A percentile compares a stretch with the other conserved stretches of the same genome.
Evolutionary conservation across 2,797 vertebrate genomes (phyloP).

Genomic region (Spondyliosoma cantharus): DNA sequence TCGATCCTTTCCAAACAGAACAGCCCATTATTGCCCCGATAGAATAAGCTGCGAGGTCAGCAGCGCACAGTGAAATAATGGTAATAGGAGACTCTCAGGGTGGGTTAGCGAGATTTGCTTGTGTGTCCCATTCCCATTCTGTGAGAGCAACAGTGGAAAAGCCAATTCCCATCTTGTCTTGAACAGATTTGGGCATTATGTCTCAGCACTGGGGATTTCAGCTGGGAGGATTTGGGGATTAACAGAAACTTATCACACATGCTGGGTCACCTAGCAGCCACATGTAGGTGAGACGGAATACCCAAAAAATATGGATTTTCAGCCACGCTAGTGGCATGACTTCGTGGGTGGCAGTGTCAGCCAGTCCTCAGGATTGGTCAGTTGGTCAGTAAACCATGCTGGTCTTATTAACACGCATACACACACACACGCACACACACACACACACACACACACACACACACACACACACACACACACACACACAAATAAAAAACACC

Average conservation of each 20-base stretch:
- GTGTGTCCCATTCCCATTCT: slow-evolving; percentile 59
- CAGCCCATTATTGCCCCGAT: slow-evolving; percentile 41
- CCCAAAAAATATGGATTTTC: slow-evolving; percentile 34
- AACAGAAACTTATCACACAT: slow-evolving; percentile 63
- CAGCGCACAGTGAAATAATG: slow-evolving; percentile 55
- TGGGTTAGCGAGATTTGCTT: slow-evolving; percentile 52
- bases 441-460: background rate
- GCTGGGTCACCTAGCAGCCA: slow-evolving; percentile 63
- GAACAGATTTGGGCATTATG: slow-evolving; percentile 60
- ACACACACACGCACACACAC: background rate
- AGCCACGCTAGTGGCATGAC: slow-evolving; percentile 1
- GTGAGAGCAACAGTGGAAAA: slow-evolving; percentile 65
- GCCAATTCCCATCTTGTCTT: slow-evolving; percentile 65
- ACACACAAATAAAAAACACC: background rate
- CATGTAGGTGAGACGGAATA: slow-evolving; percentile 26
- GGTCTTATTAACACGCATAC: background rate
- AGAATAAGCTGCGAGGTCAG: slow-evolving; percentile 39
- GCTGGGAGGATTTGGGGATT: slow-evolving; percentile 70
- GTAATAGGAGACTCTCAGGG: slow-evolving; percentile 60
- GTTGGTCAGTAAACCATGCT: slow-evolving; percentile 7
- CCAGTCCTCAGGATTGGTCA: background rate
- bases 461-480: background rate
- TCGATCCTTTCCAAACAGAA: slow-evolving; percentile 61
- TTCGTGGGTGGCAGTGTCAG: background rate
- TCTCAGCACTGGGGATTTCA: slow-evolving; percentile 58